A percentile compares a stretch with the other conserved stretches of the same genome.
Evolutionary conservation across 2,888 invertebrate genomes (phyloP).

Genomic region (Buathra laborator): DNA sequence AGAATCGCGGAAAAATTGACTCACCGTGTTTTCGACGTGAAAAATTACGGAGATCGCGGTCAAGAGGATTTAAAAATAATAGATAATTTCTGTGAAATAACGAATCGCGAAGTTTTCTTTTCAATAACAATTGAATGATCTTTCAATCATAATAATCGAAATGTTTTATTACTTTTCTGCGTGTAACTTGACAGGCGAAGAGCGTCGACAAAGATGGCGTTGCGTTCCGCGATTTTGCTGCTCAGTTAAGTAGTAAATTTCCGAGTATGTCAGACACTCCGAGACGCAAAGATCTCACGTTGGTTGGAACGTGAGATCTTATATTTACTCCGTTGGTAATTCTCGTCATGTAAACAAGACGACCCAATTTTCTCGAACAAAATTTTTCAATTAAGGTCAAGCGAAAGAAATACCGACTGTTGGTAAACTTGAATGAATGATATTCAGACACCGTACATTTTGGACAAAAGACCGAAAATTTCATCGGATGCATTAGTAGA

Average conservation of each 20-base stretch:
- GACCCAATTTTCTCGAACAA: too few relatives aligned
- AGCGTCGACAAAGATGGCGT: slow-evolving; percentile 15
- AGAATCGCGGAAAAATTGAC: neutral
- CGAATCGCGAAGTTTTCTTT: neutral
- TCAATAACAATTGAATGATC: neutral
- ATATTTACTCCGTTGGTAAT: too few relatives aligned
- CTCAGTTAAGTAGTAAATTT: neutral
- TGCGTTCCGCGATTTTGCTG: neutral
- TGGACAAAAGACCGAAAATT: too few relatives aligned
- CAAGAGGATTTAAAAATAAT: neutral
- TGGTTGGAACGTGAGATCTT: too few relatives aligned
- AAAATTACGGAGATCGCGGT: neutral
- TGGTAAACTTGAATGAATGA: too few relatives aligned
- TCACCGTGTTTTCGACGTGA: neutral
- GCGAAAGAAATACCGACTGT: too few relatives aligned
- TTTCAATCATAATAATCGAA: slow-evolving; percentile 20
- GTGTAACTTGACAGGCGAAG: neutral
- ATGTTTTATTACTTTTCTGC: neutral
- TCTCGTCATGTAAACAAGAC: too few relatives aligned
- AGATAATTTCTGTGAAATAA: neutral
- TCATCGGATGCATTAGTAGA: too few relatives aligned
- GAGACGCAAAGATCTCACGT: neutral
- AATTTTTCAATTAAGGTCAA: too few relatives aligned
- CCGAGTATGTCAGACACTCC: neutral
- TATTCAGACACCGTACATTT: too few relatives aligned